Evolutionary conservation across 1,140 invertebrate species (phyloP), one percentile per base, ranked within the genome.

Genomic region (Bilobella aurantiaca): DNA sequence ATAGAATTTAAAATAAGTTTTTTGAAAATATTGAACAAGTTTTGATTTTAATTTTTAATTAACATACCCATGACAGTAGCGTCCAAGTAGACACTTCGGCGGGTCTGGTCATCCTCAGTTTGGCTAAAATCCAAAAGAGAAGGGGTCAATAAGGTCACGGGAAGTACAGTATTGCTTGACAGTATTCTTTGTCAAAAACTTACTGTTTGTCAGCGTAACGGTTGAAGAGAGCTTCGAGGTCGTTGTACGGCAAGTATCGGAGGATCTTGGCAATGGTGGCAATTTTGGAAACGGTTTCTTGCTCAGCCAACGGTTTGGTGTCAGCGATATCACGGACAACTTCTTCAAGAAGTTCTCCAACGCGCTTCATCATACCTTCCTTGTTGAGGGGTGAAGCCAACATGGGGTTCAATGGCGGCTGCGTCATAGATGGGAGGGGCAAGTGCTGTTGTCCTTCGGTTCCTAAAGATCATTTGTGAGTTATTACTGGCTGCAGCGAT

Each of bases 381-480:
- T 12, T 56, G 34, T 49, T 62, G 25, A 72, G 23, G 14, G 66
- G 61, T 1, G 66, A 59, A 63, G 69, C 66, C 16, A 70, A 25
- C 14, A 68, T 28, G n/a, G 66, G 64, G 42, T 57, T 63, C 27
- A 72, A 27, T 60, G 71, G 71, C 32, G 71, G 65, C 18, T 68
- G 12, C 3, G 61, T 57, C 28, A 72, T 23, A 53, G 65, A 23
- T 53, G 65, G 64, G 14, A 37, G 34, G 8, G 28, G 56, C 3
- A 53, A 61, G 14, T 42, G 30, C 32, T 42, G 3, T 12, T 31
- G 3, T 2, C n/a, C 14, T 58, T 42, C 56, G 47, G 37, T 1
- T 34, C 42, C 21, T 63, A 18, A 12, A 42, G 18, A 42, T 42
- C 34, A 42, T 12, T 42, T 18, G 34, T 12, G 8, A 42, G 18